These are phyloP conservation scores for Stegostoma tigrinum DNA, from an alignment of 2,113 vertebrate species.

Conservation along the genomic window DNA sequence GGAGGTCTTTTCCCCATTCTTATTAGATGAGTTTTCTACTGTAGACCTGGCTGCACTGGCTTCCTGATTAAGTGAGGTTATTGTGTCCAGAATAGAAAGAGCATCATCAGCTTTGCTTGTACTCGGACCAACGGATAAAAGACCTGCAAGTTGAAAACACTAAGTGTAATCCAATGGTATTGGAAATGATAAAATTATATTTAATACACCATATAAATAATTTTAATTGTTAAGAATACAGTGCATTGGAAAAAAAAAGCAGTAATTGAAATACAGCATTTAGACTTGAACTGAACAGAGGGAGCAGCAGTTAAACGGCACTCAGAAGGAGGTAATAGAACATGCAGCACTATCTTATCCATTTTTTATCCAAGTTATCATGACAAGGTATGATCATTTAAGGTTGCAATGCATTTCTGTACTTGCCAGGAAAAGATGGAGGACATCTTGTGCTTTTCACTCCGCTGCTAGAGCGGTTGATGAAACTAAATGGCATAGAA, in stretches of 20 bases:
- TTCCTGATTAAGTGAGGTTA: slow-evolving; percentile 83
- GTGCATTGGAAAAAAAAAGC: background rate
- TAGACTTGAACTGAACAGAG: background rate
- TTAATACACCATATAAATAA: background rate
- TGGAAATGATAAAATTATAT: background rate
- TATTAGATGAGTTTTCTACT: slow-evolving; percentile 54
- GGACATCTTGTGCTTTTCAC: too few relatives aligned
- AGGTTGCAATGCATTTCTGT: too few relatives aligned
- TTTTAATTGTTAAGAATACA: background rate
- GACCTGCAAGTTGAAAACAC: slow-evolving; percentile 48
- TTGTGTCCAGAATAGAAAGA: slow-evolving; percentile 86
- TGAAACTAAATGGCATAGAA: too few relatives aligned
- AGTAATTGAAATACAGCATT: background rate
- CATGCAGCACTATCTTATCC: too few relatives aligned
- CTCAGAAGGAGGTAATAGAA: too few relatives aligned
- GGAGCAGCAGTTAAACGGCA: too few relatives aligned
- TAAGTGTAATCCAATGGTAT: background rate
- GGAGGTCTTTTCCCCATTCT: slow-evolving; percentile 50
- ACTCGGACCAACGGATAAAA: slow-evolving; percentile 49
- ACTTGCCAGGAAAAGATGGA: too few relatives aligned
- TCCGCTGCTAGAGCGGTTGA: too few relatives aligned
- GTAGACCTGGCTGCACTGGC: slow-evolving; percentile 68
- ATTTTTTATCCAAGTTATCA: too few relatives aligned
- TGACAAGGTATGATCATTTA: too few relatives aligned
- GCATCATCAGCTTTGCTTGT: slow-evolving; percentile 64